Percentiles rank a stretch among this genome's conserved stretches.
Evolutionary conservation across 2,888 invertebrate genomes (phyloP).

Genomic region (Candidula unifasciata): DNA sequence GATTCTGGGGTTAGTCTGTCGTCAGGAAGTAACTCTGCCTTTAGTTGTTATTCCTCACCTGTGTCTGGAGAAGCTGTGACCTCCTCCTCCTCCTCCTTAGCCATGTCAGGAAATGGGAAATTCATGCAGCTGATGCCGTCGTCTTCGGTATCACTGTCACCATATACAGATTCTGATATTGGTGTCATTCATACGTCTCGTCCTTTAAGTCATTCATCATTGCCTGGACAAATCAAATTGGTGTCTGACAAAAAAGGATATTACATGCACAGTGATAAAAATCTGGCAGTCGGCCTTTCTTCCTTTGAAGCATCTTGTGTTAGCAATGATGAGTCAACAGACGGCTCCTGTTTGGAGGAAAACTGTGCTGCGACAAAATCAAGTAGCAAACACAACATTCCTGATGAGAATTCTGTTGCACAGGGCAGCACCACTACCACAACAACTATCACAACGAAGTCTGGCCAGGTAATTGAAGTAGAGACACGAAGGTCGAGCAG

Average conservation of each 20-base stretch:
- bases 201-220: not conserved
- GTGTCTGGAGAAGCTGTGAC: not conserved
- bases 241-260: not conserved
- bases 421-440: slow-evolving; percentile 33
- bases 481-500: slow-evolving; percentile 45
- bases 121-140: not conserved
- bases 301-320: not conserved
- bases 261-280: not conserved
- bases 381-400: not conserved
- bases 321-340: not conserved
- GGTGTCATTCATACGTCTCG: not conserved
- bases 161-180: not conserved
- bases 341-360: not conserved
- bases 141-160: not conserved
- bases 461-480: slow-evolving; percentile 34
- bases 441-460: slow-evolving; percentile 38
- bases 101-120: not conserved
- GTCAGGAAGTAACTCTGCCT: not conserved
- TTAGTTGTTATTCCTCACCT: not conserved
- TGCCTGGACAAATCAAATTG: not conserved
- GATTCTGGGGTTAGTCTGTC: not conserved
- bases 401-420: not conserved
- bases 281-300: not conserved
- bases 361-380: not conserved
- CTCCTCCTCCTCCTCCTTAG: slow-evolving; percentile 4